These are phyloP conservation scores for Tipula unca DNA, from an alignment of 2,888 invertebrate genomes.

Conservation along the genomic window DNA sequence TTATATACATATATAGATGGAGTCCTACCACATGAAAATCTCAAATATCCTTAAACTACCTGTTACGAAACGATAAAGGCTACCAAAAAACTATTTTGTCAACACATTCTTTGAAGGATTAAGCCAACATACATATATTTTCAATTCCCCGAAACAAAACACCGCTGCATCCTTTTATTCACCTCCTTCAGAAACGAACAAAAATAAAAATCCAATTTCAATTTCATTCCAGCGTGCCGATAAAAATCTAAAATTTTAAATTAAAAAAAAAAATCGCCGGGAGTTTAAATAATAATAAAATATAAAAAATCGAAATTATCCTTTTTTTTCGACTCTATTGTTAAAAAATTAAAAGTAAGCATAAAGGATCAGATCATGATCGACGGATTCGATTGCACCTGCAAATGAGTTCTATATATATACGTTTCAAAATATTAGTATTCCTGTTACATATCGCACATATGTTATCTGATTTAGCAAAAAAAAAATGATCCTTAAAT, in stretches of 20 bases:
- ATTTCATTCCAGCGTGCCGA: background rate
- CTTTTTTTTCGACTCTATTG: background rate
- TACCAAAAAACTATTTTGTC: background rate
- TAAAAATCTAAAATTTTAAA: background rate
- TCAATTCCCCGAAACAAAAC: background rate
- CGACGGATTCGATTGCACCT: background rate
- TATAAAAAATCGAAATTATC: background rate
- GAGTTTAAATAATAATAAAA: background rate
- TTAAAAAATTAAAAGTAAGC: background rate
- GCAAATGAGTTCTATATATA: background rate
- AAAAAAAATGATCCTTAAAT: background rate
- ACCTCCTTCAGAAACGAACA: background rate
- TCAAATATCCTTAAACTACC: background rate
- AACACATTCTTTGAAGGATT: background rate
- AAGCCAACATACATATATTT: background rate
- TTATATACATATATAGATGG: too few species aligned
- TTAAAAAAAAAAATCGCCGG: background rate
- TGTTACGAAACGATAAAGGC: background rate
- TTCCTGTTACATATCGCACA: conserved; percentile 14
- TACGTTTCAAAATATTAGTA: background rate
- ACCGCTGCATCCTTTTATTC: background rate
- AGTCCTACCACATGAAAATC: too few species aligned
- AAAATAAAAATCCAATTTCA: background rate
- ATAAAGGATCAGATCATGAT: background rate
- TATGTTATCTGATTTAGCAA: conserved; percentile 14